phyloP scores from a whole-genome alignment of 2,888 invertebrate genomes.

The Yponomeuta malinellus region DNA sequence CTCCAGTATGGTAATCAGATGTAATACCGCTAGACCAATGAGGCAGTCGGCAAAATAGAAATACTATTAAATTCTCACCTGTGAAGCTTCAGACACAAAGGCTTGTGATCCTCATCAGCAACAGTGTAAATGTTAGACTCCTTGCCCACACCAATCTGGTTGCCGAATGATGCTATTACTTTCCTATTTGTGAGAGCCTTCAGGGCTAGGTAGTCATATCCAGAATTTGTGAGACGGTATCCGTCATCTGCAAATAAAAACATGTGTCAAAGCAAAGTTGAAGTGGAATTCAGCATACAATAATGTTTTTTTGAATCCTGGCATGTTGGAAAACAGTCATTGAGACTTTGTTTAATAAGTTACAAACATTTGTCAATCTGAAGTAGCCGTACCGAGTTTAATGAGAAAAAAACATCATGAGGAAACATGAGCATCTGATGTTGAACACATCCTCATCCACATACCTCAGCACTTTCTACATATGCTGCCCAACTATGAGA shows the following conservation, averaged over 20 bases:
- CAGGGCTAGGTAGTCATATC: slow-evolving; percentile 97
- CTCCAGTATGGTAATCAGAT: too few species aligned
- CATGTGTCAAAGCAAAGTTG: neutral
- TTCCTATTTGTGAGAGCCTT: slow-evolving; percentile 89
- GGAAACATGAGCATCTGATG: too few species aligned
- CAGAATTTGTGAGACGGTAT: slow-evolving; percentile 94
- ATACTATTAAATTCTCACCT: slow-evolving; percentile 56
- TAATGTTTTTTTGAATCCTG: neutral
- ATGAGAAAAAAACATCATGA: too few species aligned
- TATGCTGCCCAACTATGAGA: too few species aligned
- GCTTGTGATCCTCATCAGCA: slow-evolving; percentile 84
- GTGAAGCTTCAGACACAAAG: slow-evolving; percentile 93
- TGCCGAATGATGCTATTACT: slow-evolving; percentile 91
- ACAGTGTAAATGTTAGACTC: slow-evolving; percentile 98
- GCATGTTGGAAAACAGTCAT: too few species aligned
- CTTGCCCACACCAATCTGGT: slow-evolving; percentile 99
- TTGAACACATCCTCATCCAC: too few species aligned
- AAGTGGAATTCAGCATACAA: neutral
- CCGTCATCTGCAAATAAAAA: slow-evolving; percentile 86
- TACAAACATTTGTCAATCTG: too few species aligned
- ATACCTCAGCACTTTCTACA: too few species aligned
- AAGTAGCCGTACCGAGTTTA: too few species aligned
- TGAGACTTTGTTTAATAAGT: too few species aligned
- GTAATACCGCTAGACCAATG: too few species aligned
- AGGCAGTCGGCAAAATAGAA: too few species aligned